phyloP scores from a whole-genome alignment of 2,888 invertebrate genomes.

The Noctua fimbriata region DNA sequence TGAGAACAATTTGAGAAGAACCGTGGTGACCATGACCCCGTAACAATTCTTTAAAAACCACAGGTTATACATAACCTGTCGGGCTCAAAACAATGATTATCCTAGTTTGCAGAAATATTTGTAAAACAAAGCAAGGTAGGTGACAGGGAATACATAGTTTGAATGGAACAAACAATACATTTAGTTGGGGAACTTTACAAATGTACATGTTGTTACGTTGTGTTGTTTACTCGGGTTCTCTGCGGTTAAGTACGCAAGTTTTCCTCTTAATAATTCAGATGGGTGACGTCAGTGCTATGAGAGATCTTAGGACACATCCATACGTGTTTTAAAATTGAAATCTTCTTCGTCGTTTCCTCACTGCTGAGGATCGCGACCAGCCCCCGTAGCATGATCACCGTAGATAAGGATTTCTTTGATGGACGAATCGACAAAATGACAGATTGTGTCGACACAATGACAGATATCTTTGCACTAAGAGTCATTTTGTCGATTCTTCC shows the following conservation, averaged over 20 bases:
- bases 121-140: not conserved
- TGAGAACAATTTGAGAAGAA: not conserved
- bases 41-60: not conserved
- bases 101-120: not conserved
- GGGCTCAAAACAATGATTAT: not conserved
- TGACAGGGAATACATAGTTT: not conserved
- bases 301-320: not conserved
- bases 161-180: conserved; percentile 14
- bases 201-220: conserved; percentile 8
- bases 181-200: conserved; percentile 22
- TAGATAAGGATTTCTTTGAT: too few relatives aligned
- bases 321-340: not conserved
- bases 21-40: not conserved
- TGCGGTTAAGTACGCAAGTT: conserved; percentile 43
- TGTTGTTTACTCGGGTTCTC: conserved; percentile 24
- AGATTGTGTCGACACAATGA: too few relatives aligned
- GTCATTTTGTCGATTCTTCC: too few relatives aligned
- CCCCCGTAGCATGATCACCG: too few relatives aligned
- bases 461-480: too few relatives aligned
- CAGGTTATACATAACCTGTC: not conserved
- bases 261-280: conserved; percentile 38
- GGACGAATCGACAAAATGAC: too few relatives aligned
- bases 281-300: conserved; percentile 36
- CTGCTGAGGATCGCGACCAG: not conserved
- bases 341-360: not conserved